phyloP scores from a whole-genome alignment of 2,888 invertebrate genomes.

The Drosophila helvetica region DNA sequence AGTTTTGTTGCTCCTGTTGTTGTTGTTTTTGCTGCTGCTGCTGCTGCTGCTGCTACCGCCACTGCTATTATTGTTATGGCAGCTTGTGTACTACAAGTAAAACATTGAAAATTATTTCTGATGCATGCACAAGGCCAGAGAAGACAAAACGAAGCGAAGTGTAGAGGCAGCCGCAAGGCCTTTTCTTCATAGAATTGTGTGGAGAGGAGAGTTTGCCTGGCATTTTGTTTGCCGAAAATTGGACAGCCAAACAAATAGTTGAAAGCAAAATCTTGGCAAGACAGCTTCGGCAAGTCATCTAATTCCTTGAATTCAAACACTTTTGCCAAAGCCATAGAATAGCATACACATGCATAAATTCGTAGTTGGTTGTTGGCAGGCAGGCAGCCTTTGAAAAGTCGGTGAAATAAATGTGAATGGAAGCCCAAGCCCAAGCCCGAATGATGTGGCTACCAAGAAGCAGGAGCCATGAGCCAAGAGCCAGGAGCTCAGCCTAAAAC shows the following conservation, averaged over 20 bases:
- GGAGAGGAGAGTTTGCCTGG: slow-evolving; percentile 36
- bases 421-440: slow-evolving; percentile 28
- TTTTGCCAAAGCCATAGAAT: slow-evolving; percentile 44
- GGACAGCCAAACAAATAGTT: slow-evolving; percentile 62
- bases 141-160: slow-evolving; percentile 14
- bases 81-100: slow-evolving; percentile 48
- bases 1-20: background rate
- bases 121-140: background rate
- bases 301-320: slow-evolving; percentile 67
- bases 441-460: slow-evolving; percentile 26
- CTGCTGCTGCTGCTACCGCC: slow-evolving; percentile 11
- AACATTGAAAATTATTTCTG: slow-evolving; percentile 36
- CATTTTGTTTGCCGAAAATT: slow-evolving; percentile 66
- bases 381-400: slow-evolving; percentile 58
- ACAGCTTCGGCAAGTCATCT: slow-evolving; percentile 58
- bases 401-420: slow-evolving; percentile 64
- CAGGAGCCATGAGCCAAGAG: slow-evolving; percentile 39
- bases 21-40: background rate
- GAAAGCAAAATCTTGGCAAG: slow-evolving; percentile 57
- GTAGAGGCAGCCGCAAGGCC: slow-evolving; percentile 39
- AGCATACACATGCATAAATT: slow-evolving; percentile 33
- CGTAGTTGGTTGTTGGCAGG: slow-evolving; percentile 36
- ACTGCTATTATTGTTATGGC: slow-evolving; percentile 39
- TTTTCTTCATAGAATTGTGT: slow-evolving; percentile 30
- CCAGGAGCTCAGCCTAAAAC: slow-evolving; percentile 58